Evolutionary conservation across 2,797 vertebrate genomes (phyloP).

Genomic region (Hyperoplus lanceolatus): DNA sequence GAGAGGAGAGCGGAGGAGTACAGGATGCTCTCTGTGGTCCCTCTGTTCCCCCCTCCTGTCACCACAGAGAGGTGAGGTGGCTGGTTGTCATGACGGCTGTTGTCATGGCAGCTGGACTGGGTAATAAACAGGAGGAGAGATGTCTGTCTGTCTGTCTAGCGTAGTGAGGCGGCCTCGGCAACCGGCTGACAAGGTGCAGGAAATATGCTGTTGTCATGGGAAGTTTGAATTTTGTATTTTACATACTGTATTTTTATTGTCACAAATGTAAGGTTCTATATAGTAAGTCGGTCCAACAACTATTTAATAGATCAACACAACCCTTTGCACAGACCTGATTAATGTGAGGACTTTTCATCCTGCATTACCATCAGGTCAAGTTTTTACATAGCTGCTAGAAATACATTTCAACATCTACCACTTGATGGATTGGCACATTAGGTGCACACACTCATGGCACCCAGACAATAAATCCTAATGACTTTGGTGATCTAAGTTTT

Average conservation of each 20-base stretch:
- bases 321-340: neutral
- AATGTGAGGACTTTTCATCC: neutral
- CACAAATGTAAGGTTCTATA: neutral
- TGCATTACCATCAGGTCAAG: too few relatives aligned
- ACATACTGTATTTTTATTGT: neutral
- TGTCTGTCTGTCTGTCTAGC: constrained; percentile 25
- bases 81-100: constrained; percentile 80
- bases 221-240: constrained; percentile 21
- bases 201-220: neutral
- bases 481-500: neutral
- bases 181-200: constrained; percentile 27
- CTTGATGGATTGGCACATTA: neutral
- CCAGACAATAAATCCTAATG: neutral
- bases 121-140: constrained; percentile 73
- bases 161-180: constrained; percentile 28
- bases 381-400: too few relatives aligned
- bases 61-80: constrained; percentile 67
- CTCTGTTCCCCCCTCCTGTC: constrained; percentile 50
- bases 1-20: constrained; percentile 18
- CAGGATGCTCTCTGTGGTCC: constrained; percentile 63
- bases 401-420: too few relatives aligned
- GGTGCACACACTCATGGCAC: neutral
- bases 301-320: too few relatives aligned
- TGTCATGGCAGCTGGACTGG: constrained; percentile 76
- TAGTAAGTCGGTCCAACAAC: neutral